Evolutionary conservation across 2,797 vertebrate species (phyloP).

Genomic region (Pseudopleuronectes americanus): DNA sequence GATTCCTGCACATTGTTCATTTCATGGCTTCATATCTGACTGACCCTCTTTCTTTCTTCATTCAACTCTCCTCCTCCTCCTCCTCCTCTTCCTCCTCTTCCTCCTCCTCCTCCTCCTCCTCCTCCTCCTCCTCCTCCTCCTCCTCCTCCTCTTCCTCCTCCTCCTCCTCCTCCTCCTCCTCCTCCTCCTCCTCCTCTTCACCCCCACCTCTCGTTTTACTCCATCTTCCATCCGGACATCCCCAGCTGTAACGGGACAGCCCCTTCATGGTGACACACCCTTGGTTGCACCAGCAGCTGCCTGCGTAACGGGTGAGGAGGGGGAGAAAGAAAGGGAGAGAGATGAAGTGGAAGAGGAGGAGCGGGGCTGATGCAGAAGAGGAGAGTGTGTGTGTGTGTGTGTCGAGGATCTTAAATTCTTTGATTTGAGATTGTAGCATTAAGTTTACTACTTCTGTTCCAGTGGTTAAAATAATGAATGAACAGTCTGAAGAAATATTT

Average conservation of each 20-base stretch:
- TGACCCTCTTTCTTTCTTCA: conserved; percentile 12
- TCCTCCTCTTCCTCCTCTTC: no score
- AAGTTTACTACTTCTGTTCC: no score
- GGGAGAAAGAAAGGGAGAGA: conserved; percentile 5
- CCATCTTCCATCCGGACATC: conserved; percentile 29
- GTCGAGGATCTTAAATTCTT: no score
- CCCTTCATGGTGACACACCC: conserved; percentile 72
- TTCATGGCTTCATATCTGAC: not conserved
- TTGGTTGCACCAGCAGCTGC: conserved; percentile 57
- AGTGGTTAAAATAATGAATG: not conserved
- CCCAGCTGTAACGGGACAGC: conserved; percentile 28
- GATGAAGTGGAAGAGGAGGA: not conserved
- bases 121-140: no score
- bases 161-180: no score
- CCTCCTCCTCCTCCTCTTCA: no score
- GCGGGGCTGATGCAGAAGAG: not conserved
- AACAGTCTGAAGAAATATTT: not conserved
- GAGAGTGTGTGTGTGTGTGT: not conserved
- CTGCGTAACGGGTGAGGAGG: conserved; percentile 18
- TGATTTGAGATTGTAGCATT: no score
- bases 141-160: not conserved
- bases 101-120: no score
- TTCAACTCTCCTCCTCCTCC: not conserved
- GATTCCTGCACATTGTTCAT: not conserved
- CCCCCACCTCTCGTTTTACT: conserved; percentile 10